Base-by-base conservation (phyloP, 2,113 vertebrate species). In the Colaptes auratus region DNA sequence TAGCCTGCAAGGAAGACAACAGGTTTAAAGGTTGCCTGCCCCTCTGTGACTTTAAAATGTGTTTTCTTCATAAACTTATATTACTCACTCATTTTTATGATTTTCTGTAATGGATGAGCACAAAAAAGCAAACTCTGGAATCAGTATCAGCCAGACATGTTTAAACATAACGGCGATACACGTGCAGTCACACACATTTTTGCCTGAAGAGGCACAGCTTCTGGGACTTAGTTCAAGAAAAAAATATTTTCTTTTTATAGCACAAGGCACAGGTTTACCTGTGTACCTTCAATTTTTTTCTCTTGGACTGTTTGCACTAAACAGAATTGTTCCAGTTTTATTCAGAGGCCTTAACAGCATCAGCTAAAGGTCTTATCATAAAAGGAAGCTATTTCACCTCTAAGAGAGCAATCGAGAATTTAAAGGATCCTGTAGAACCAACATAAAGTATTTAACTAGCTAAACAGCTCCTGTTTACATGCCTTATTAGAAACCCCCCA, bases 91-190 rank as follows among this genome's bases (percentile, higher is more conserved):
- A 59, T 48, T 89, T 25, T 1, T n/a, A 39, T 74, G 44, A 56
- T 67, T 31, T 85, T 91, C 70, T 93, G 3, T 64, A 89, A 58
- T 19, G 35, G 15, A 31, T 35, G 36, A 82, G 24, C 44, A 69
- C 60, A 53, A 55, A 72, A 95, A 75, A 9, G n/a, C 64, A 60
- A 91, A 39, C n/a, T 88, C 42, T 63, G 56, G 65, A 82, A 60
- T 33, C 20, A 71, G 28, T 1, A 11, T 52, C 52, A 61, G 19
- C 14, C 48, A 80, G 64, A 87, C 76, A 50, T 48, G 35, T 63
- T 67, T 66, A 28, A 77, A 63, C 4, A 6, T n/a, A 84, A 59
- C 0, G 1, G 59, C 0, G 4, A 33, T 9, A 20, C 12, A 36
- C 1, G 0, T 24, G 17, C 30, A 61, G 21, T 31, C 9, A 77